Base-by-base conservation (phyloP, 1,140 invertebrate genomes). In the Bathynomus jamesi region DNA sequence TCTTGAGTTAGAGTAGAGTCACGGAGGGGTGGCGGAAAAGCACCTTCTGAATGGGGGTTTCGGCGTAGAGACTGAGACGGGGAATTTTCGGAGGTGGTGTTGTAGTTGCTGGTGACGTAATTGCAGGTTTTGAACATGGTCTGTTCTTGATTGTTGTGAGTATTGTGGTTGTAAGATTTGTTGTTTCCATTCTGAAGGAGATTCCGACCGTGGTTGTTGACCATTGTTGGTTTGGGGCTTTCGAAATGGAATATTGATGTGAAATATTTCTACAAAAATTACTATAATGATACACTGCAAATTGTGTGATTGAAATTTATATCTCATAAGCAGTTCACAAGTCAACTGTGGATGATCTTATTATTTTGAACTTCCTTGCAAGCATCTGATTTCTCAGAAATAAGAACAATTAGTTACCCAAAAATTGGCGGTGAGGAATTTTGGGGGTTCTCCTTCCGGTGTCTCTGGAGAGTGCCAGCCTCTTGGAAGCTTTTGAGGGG, bases 1-100 rank as follows among this genome's bases (percentile, higher is more conserved):
- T 64, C 70, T 29, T 72, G 72, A 2, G 53, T 32, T 28, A 53
- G 27, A 28, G 70, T 61, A 13, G 70, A 65, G 28, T 69, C 29
- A 28, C 62, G 24, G 27, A 62, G 60, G 4, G 61, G 46, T 21
- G 65, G 69, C 17, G 65, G 65, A 28, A 65, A 53, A 53, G 40
- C 40, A 53, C 21, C 5, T 5, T 5, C 40, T 53, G 40, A 53
- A 53, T 1, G 40, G 2, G 7, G 32, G 40, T 5, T 53, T 53
- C 21, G 40, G 40, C 21, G 40, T 53, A 21, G 40, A 53, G 13
- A 53, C 21, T 53, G 40, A 53, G 40, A 53, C 40, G 13, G 40
- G 40, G 40, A 53, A 40, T 53, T 53, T 53, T 53, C 40, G 40
- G 40, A 53, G 40, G 13, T 53, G 40, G 13, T 53, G 40, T 53